Percentiles rank a stretch among this genome's conserved stretches.
phyloP scores from a whole-genome alignment of 2,888 invertebrate species.

The Leucoma salicis region DNA sequence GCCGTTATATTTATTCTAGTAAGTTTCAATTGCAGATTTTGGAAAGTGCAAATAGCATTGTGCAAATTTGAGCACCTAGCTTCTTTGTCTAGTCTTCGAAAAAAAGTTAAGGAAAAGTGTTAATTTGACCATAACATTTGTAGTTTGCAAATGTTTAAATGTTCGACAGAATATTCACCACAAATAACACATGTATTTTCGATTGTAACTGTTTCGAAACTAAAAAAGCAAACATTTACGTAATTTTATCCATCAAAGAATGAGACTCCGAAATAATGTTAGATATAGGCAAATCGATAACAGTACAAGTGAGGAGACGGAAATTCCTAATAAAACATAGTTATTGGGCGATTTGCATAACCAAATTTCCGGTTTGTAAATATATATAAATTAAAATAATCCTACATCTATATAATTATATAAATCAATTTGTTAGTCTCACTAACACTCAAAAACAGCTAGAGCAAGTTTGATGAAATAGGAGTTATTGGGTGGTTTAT shows the following conservation, averaged over 20 bases:
- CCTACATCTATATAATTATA: slow-evolving; percentile 16
- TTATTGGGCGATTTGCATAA: slow-evolving; percentile 42
- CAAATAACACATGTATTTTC: background rate
- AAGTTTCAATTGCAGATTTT: slow-evolving; percentile 71
- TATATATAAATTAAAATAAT: slow-evolving; percentile 33
- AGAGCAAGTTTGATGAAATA: too few relatives aligned
- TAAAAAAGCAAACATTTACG: slow-evolving; percentile 16
- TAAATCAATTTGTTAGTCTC: background rate
- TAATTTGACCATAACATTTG: slow-evolving; percentile 32
- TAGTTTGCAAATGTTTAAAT: slow-evolving; percentile 17
- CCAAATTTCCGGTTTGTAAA: slow-evolving; percentile 35
- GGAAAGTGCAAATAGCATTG: slow-evolving; percentile 72
- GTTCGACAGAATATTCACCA: slow-evolving; percentile 8
- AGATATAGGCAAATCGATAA: slow-evolving; percentile 23
- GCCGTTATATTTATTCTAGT: slow-evolving; percentile 59
- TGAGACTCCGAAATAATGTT: slow-evolving; percentile 31
- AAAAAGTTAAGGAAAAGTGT: slow-evolving; percentile 56
- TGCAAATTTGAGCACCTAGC: slow-evolving; percentile 60
- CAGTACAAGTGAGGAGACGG: slow-evolving; percentile 41
- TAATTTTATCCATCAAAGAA: slow-evolving; percentile 28
- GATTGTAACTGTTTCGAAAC: background rate
- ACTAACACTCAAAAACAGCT: background rate
- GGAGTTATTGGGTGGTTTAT: too few relatives aligned
- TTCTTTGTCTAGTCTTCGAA: slow-evolving; percentile 54
- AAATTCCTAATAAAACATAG: slow-evolving; percentile 46